Base-by-base conservation (phyloP, 2,113 vertebrate genomes). In the Sylvilagus bachmani region DNA sequence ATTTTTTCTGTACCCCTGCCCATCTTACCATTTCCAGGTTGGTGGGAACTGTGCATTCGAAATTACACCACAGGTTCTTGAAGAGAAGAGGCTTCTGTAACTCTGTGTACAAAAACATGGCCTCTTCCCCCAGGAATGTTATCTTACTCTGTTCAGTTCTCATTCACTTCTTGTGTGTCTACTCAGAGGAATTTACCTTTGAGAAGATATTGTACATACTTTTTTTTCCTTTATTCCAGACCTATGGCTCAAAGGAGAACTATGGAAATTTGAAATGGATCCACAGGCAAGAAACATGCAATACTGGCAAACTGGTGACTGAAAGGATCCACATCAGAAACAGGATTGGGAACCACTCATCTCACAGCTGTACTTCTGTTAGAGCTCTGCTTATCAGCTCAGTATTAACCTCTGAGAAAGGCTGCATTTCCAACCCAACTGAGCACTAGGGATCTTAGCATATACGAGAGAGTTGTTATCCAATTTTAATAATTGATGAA, bases 191-290 rank as follows among this genome's bases (percentile, higher is more conserved):
- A 55, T 13, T 70, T n/a, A n/a, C 38, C 44, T 83, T 90, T 53
- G 29, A 83, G 62, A 96, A 93, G 94, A 89, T 93, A 70, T 21
- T 49, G 70, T 10, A 95, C 94, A 36, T 38, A 3, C 29, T 81
- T 92, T 31, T 61, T 7, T 78, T 29, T 31, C 33, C 55, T 88
- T 49, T 73, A 10, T 70, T 67, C 13, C 78, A 86, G 19, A 33
- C 69, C 31, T 74, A 2, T 58, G 29, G 38, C 27, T 55, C 21
- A 61, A 75, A 1, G 6, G 79, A 89, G 44, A 44, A 88, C 25
- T 55, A 10, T 31, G 29, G 49, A 61, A 90, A 77, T 55, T 24
- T n/a, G 6, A 33, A 83, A 10, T 11, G 13, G 0, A 6, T 93
- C 36, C 51, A 51, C 14, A 82, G 29, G 67, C 24, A 67, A 75